Base-by-base conservation (phyloP, 64 coral and sea anemone genomes). In the Exaiptasia diaphana region DNA sequence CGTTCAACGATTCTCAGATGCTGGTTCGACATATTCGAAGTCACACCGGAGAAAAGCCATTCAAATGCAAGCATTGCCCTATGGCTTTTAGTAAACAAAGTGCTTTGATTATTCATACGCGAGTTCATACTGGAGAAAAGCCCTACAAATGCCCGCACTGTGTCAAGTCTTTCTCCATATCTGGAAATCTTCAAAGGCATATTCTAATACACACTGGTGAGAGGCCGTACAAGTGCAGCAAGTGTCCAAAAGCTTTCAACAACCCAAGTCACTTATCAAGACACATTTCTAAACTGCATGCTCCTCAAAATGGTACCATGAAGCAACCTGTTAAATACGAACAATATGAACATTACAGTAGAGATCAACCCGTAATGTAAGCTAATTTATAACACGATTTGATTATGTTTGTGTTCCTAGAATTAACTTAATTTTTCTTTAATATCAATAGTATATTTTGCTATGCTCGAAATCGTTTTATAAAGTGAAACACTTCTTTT, bases 51-150 rank as follows among this genome's bases (percentile, higher is more conserved):
- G 94, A 97, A 9, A 97, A 97, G 60, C 94, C 89, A 24, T 91
- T 92, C 59, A 97, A 97, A 53, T 97, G 94, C 23, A 77, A 67
- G 42, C 83, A 92, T 43, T 97, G 94, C 55, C 81, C 80, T 60
- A 91, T 91, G 85, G 94, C 89, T 21, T 97, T 97, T 80, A 97
- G 94, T 41, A 97, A 97, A n/a, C 94, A 97, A 53, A 97, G 94
- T 48, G 94, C 94, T 0, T 85, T 97, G 52, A 86, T 97, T 58
- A 97, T 97, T 73, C 94, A 97, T 34, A 91, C 90, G n/a, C 61
- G 94, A 37, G 94, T 97, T 21, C 94, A 97, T 71, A 97, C 89
- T 1, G 94, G 94, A 0, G 94, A 97, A 42, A 97, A 97, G 57
- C 94, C 94, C 57, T 97, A 97, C 59, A 71, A 91, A 13, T 97